phyloP scores from a whole-genome alignment of 1,140 invertebrate genomes.

The Neoseiulus cucumeris region DNA sequence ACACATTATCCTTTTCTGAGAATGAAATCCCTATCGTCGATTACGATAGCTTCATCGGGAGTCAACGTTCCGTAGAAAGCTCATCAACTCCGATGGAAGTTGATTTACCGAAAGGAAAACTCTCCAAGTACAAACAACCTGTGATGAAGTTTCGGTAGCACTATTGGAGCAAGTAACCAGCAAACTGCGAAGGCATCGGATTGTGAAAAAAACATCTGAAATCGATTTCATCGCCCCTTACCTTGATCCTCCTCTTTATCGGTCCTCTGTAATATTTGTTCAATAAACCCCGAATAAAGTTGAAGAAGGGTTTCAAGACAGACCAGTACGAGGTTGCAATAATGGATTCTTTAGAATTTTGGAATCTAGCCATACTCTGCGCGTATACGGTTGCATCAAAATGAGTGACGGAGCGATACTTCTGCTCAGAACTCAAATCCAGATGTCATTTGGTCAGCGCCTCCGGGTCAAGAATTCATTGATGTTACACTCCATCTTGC shows the following conservation, averaged over 20 bases:
- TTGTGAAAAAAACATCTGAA: neutral
- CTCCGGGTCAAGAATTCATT: too few relatives aligned
- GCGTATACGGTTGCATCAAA: neutral
- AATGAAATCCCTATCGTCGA: neutral
- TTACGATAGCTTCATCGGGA: constrained; percentile 3
- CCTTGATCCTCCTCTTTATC: neutral
- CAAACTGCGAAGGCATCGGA: neutral
- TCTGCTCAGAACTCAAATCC: too few relatives aligned
- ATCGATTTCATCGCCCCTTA: too few relatives aligned
- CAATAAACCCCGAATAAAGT: neutral
- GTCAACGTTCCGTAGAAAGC: neutral
- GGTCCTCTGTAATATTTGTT: neutral
- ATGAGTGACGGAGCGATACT: too few relatives aligned
- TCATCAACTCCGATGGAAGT: neutral
- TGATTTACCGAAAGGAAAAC: too few relatives aligned
- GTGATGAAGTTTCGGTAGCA: neutral
- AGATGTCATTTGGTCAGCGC: too few relatives aligned
- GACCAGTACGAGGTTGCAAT: neutral
- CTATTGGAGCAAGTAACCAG: too few relatives aligned
- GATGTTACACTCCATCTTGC: too few relatives aligned
- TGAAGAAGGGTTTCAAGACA: neutral
- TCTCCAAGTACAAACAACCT: neutral
- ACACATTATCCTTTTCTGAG: neutral
- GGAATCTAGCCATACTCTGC: neutral
- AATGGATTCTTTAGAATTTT: neutral